These are phyloP conservation scores for Girardinus metallicus DNA, from an alignment of 2,797 vertebrate genomes.

Conservation along the genomic window DNA sequence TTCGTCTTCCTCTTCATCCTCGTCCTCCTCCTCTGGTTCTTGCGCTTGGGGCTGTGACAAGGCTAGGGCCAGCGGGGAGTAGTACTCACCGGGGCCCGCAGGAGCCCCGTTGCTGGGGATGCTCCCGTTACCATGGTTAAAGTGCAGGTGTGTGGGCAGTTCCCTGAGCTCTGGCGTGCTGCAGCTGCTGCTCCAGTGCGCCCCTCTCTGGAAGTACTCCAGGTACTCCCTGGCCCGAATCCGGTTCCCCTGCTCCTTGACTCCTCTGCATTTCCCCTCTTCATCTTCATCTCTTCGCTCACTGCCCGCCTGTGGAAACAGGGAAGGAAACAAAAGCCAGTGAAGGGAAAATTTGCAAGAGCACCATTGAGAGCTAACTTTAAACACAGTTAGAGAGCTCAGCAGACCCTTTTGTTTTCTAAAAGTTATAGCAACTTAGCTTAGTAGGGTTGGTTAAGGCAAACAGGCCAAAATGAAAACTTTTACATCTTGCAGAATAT, in stretches of 20 bases:
- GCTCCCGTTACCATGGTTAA: conserved; percentile 82
- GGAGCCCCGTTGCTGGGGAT: conserved; percentile 86
- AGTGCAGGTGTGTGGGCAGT: conserved; percentile 84
- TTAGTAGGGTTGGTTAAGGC: not conserved
- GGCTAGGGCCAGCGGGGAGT: conserved; percentile 81
- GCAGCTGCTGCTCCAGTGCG: conserved; percentile 86
- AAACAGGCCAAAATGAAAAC: not conserved
- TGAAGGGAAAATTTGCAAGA: not conserved
- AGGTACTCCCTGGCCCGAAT: conserved; percentile 95
- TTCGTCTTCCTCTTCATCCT: conserved; percentile 86
- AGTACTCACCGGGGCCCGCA: conserved; percentile 77
- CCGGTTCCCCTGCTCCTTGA: conserved; percentile 89
- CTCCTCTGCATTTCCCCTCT: conserved; percentile 67
- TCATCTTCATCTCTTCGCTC: conserved; percentile 78
- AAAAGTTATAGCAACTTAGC: not conserved
- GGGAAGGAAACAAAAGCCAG: conserved; percentile 16
- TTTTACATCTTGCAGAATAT: not conserved
- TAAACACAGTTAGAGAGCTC: not conserved
- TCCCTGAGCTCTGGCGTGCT: conserved; percentile 89
- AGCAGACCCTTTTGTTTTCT: not conserved
- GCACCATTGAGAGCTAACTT: not conserved
- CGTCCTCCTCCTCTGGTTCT: conserved; percentile 85
- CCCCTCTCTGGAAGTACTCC: conserved; percentile 96
- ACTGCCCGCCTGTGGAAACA: conserved; percentile 74
- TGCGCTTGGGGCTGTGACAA: conserved; percentile 80